These are phyloP conservation scores for Dinothrombium tinctorium DNA, from an alignment of 1,140 invertebrate genomes.

Conservation along the genomic window DNA sequence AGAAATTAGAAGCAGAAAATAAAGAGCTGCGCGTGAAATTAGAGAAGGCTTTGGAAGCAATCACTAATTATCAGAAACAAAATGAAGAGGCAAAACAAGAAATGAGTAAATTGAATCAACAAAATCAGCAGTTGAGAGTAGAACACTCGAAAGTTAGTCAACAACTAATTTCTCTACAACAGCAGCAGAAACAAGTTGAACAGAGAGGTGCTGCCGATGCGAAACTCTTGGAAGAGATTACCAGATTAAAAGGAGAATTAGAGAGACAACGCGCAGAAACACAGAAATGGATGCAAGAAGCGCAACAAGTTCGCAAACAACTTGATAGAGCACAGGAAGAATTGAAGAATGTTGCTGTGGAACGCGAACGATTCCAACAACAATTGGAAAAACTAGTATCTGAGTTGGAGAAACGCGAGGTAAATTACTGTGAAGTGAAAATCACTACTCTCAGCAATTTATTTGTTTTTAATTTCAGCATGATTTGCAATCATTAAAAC, in stretches of 20 bases:
- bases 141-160: background rate
- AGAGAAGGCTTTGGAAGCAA: conserved; percentile 17
- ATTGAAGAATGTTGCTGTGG: conserved; percentile 43
- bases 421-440: conserved; percentile 23
- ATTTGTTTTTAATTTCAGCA: background rate
- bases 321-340: conserved; percentile 49
- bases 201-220: conserved; percentile 34
- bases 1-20: conserved; percentile 31
- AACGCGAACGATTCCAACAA: conserved; percentile 60
- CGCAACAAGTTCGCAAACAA: conserved; percentile 39
- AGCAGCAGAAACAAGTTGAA: conserved; percentile 20
- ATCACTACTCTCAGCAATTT: background rate
- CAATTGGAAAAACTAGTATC: conserved; percentile 76
- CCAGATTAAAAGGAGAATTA: conserved; percentile 47
- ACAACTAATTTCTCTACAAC: conserved; percentile 1
- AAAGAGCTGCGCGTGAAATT: conserved; percentile 17
- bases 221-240: conserved; percentile 39
- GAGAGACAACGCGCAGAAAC: conserved; percentile 24
- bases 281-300: conserved; percentile 24
- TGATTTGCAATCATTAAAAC: conserved; percentile 7
- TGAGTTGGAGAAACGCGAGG: conserved; percentile 78
- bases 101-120: conserved; percentile 13
- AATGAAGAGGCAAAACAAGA: conserved; percentile 15
- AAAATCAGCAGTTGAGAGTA: conserved; percentile 13
- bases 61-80: conserved; percentile 15